A percentile compares a stretch with the other conserved stretches of the same genome.
Conservation (phyloP, 2,113 vertebrate species). For the Ptychochromis oligacanthus region DNA sequence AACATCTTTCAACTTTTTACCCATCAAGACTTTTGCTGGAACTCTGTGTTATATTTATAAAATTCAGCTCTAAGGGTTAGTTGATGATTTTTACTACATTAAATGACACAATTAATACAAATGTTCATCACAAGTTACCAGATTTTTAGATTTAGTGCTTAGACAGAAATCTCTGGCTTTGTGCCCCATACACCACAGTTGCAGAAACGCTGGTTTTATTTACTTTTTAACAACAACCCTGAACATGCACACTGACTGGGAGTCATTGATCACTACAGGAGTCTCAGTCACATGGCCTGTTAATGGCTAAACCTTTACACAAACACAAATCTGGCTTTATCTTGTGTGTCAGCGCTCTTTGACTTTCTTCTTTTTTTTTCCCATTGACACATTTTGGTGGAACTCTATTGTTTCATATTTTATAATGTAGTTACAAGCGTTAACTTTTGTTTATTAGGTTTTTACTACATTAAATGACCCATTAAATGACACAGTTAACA, state of each 20-base stretch:
- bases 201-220: background rate
- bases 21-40: background rate
- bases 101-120: background rate
- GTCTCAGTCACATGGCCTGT: background rate
- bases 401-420: too few species aligned
- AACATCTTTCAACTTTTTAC: background rate
- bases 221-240: background rate
- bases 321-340: accelerated
- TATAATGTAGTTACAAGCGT: too few species aligned
- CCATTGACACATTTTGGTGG: background rate
- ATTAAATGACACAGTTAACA: background rate
- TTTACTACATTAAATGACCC: background rate
- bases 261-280: background rate
- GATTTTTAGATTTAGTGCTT: background rate
- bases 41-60: background rate
- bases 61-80: too few species aligned
- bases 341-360: accelerated
- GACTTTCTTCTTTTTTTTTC: background rate
- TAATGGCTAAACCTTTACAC: background rate
- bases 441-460: background rate
- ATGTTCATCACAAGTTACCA: background rate
- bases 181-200: background rate
- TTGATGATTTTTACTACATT: background rate
- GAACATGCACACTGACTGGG: background rate
- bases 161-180: background rate